Base-by-base conservation (phyloP, 2,888 invertebrate genomes). In the Yponomeuta plumbellus region DNA sequence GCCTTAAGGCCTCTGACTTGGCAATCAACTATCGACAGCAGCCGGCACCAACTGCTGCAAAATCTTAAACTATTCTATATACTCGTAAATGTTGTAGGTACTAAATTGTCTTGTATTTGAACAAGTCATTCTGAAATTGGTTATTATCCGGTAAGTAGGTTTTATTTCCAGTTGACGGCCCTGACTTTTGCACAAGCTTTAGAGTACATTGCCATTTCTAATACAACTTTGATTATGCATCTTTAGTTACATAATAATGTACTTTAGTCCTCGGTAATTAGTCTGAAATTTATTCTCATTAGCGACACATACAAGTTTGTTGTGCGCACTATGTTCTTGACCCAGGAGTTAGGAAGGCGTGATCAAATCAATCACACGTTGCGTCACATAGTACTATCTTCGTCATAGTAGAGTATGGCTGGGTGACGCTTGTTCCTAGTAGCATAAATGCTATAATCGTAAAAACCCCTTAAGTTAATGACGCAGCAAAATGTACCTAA, bases 341-440 rank as follows among this genome's bases (percentile, higher is more conserved):
- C 75, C 76, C 69, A 71, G 73, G 78, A 79, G 72, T 70, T 78
- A 76, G 67, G 77, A 78, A 76, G 72, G 74, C 73, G 76, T 76
- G 72, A 72, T 74, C 71, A 66, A 75, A 78, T 79, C 76, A 75
- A 77, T 77, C 74, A 73, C 68, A 66, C 17, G 59, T 75, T 71
- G 69, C 77, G 72, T 78, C 74, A 75, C 72, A 73, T 68, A 67
- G 71, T 68, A 70, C 70, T 66, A 68, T 68, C 70, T 68, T 68
- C 66, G 66, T 65, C 70, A 67, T 69, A 69, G 66, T 70, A 72
- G 71, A 72, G 67, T 71, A 69, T 73, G 72, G 75, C 74, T 74
- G 74, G 68, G 68, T 76, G 69, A 13, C 21, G 22, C 59, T 34
- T 59, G 11, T 59, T 21, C 11, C 5, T 1, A 52, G 44, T 52